Base-by-base conservation (phyloP, 2,888 invertebrate species). In the Lamellibrachia columna region DNA sequence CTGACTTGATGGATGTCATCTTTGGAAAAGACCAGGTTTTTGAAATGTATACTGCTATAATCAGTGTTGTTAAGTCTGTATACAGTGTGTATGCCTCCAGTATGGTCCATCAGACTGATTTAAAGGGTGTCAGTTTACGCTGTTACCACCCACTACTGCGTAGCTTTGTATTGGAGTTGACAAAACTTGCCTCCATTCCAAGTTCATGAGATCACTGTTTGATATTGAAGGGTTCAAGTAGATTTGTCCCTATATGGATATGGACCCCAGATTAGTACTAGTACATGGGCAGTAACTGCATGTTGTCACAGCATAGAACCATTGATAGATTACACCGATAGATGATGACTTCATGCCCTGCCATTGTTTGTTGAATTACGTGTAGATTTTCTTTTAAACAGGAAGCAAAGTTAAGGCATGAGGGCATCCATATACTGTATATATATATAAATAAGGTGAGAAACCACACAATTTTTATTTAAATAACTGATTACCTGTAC, bases 31-130 rank as follows among this genome's bases (percentile, higher is more conserved):
- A 75, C 22, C 15, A 22, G 75, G 6, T 22, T 75, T 75, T 75
- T 75, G 75, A 75, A 75, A 75, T 75, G 75, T 75, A 75, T 22
- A 75, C 75, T 75, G 75, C 22, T n/a, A 75, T 75, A 75, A 75
- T 75, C 75, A 75, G 75, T 75, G 75, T 58, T 58, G 58, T 75
- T 75, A 75, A 75, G 75, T 4, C 75, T 75, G 75, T 22, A 22
- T 75, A n/a, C 75, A 22, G 22, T 75, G 75, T 60, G 60, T 60
- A 1, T 75, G 75, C 22, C 6, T 22, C 4, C 75, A 75, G 6
- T 75, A 22, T 22, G 75, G 75, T 75, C 22, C 4, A 75, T 75
- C 15, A 15, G 22, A n/a, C 22, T 75, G 75, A 75, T 75, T 75
- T 75, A 75, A 75, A 75, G 75, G 75, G 75, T 75, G 75, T 75